Evolutionary conservation across 2,113 vertebrate species (phyloP).

Genomic region (Microcebus tavaratra): DNA sequence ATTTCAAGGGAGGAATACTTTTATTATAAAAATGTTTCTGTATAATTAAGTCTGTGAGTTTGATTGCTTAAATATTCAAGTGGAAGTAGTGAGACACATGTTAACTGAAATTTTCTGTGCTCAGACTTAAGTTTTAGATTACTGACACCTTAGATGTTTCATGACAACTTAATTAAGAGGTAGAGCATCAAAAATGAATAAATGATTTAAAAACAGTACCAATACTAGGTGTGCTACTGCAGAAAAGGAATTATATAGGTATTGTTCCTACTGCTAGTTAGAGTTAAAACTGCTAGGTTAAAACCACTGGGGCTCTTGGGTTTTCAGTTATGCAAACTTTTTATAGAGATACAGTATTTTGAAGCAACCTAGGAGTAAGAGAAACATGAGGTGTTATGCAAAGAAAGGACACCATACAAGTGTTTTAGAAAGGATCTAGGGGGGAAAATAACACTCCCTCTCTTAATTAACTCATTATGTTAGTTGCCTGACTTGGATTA

Average conservation of each 20-base stretch:
- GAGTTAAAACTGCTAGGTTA: background rate
- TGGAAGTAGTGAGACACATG: background rate
- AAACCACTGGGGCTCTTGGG: background rate
- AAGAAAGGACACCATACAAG: background rate
- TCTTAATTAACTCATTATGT: conserved; percentile 53
- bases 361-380: background rate
- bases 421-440: conserved; percentile 41
- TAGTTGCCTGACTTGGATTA: conserved; percentile 40
- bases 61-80: background rate
- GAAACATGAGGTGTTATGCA: background rate
- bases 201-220: background rate
- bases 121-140: background rate
- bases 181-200: background rate
- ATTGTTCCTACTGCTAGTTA: fast-evolving
- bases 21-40: background rate
- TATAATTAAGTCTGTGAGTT: background rate
- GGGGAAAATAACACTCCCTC: background rate
- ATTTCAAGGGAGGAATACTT: background rate
- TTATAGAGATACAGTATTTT: background rate
- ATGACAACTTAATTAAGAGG: background rate
- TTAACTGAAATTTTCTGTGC: background rate
- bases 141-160: background rate
- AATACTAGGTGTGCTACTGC: background rate
- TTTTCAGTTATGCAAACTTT: background rate
- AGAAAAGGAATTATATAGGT: too few species aligned